phyloP scores from a whole-genome alignment of 2,113 vertebrate species.

The Mus spicilegus region DNA sequence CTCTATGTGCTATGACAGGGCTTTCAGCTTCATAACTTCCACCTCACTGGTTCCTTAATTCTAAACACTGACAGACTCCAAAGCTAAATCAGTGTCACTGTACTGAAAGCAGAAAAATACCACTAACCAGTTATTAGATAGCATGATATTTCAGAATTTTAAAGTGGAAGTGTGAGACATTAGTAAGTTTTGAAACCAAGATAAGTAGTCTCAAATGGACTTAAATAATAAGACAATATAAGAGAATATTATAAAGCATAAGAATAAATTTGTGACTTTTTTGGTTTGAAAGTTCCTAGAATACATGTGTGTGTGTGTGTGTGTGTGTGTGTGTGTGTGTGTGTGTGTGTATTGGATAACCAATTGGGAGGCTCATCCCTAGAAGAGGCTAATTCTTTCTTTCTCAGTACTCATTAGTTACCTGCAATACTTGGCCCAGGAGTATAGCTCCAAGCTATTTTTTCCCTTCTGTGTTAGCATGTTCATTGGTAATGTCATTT shows the following conservation, averaged over 20 bases:
- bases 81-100: not conserved
- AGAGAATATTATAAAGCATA: not conserved
- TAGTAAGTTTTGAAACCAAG: not conserved
- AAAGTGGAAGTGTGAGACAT: not conserved
- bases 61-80: not conserved
- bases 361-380: not conserved
- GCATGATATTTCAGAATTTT: not conserved
- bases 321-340: not conserved
- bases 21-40: not conserved
- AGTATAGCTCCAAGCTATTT: not conserved
- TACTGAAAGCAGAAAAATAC: not conserved
- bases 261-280: not conserved
- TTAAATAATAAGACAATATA: conserved; percentile 13
- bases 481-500: not conserved
- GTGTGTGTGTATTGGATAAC: not conserved
- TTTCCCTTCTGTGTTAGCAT: not conserved
- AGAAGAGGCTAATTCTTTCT: not conserved
- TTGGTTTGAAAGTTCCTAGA: not conserved
- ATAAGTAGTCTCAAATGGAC: not conserved
- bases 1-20: not conserved
- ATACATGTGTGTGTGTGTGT: not conserved
- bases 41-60: not conserved
- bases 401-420: not conserved
- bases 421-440: not conserved
- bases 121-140: not conserved